A percentile compares a stretch with the other conserved stretches of the same genome.
Conservation (phyloP, 1,140 invertebrate genomes). For the Tyrophagus putrescentiae region DNA sequence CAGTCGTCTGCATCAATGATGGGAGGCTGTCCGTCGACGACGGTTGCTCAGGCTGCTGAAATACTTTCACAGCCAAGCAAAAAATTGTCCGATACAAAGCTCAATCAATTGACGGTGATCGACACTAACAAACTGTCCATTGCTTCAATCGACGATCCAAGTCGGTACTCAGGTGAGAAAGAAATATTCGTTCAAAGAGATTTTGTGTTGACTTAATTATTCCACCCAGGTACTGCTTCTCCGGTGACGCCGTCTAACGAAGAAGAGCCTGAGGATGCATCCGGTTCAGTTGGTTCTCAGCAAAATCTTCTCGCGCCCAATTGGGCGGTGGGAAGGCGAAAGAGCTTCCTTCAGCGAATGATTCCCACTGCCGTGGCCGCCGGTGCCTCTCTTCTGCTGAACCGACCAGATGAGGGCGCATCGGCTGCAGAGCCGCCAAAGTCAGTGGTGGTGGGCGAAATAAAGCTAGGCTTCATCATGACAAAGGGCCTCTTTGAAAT, state of each 20-base stretch:
- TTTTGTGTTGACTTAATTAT: neutral
- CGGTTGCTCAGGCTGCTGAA: neutral
- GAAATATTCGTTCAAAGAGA: too few relatives aligned
- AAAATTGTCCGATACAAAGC: neutral
- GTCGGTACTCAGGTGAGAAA: neutral
- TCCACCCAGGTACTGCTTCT: neutral
- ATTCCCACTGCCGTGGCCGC: neutral
- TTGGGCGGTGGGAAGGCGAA: neutral
- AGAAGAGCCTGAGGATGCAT: neutral
- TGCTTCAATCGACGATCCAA: slow-evolving; percentile 4
- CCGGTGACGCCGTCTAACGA: neutral
- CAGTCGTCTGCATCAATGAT: neutral
- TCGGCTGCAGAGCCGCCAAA: slow-evolving; percentile 1
- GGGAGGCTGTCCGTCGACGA: too few relatives aligned
- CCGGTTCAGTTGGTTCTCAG: neutral
- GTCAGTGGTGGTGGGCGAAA: slow-evolving; percentile 43
- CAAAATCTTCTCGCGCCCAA: neutral
- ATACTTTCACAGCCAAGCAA: neutral
- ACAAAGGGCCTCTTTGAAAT: slow-evolving; percentile 70
- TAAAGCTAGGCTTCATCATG: slow-evolving; percentile 70
- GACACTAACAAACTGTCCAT: neutral
- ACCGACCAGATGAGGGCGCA: neutral
- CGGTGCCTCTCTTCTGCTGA: neutral
- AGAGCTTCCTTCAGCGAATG: slow-evolving; percentile 1
- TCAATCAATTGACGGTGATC: slow-evolving; percentile 3